phyloP scores from a whole-genome alignment of 2,113 vertebrate species.

The Myotis davidii region DNA sequence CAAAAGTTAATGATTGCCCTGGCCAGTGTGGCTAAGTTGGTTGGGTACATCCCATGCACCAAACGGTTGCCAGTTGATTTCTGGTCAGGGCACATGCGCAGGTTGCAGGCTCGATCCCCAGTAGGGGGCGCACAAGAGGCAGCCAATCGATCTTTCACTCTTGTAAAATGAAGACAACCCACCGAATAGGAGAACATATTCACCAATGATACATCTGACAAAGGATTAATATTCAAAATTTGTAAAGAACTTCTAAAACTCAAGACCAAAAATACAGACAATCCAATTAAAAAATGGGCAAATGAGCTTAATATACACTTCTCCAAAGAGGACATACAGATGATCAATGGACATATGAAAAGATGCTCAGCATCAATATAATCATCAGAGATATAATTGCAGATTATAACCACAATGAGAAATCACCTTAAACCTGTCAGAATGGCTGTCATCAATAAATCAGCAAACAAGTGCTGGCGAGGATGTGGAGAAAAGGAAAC shows the following conservation, averaged over 20 bases:
- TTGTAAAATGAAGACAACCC: not conserved
- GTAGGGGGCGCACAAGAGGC: not conserved
- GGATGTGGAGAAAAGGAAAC: too few relatives aligned
- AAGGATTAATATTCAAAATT: not conserved
- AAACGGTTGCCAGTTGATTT: not conserved
- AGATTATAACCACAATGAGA: not conserved
- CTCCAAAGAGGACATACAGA: not conserved
- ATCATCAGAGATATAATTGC: not conserved
- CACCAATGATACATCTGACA: not conserved
- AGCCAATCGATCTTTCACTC: not conserved
- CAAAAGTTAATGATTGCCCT: constrained; percentile 1
- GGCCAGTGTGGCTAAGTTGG: not conserved
- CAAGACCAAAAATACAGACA: not conserved
- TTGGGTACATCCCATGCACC: not conserved
- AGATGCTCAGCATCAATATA: not conserved
- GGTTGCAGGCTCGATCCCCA: not conserved
- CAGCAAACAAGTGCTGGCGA: not conserved
- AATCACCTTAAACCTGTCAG: not conserved
- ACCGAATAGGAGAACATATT: not conserved
- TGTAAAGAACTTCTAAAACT: not conserved
- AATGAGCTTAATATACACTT: not conserved
- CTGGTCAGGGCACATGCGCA: not conserved
- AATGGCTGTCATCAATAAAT: not conserved
- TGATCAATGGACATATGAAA: not conserved
- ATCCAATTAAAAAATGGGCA: not conserved